Evolutionary conservation across 2,888 invertebrate genomes (phyloP), one percentile per base, ranked within the genome.

Genomic region (Diarsia mendica): DNA sequence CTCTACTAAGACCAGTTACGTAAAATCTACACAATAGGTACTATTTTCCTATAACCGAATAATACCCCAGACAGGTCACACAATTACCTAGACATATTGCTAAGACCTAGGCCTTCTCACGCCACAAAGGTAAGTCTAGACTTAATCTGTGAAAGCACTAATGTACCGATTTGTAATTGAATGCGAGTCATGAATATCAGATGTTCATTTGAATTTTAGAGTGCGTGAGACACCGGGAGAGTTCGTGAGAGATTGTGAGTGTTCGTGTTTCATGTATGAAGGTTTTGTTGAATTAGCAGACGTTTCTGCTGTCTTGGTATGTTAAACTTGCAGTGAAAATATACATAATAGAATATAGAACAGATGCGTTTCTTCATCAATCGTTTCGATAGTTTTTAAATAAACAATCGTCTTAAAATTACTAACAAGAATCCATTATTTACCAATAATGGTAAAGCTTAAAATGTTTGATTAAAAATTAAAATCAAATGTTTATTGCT

Each of bases 131-230:
- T 63, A 33, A 63, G 23, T 61, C 75, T 79, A 70, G 67, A 51
- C 70, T 39, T 48, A 82, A 73, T 72, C 67, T 68, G 39, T 70
- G 18, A 39, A 61, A 79, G 20, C 69, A 11, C 48, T 72, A 72
- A 82, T 75, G 75, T 75, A 51, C 83, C 70, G 64, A 72, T 72
- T 75, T 70, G 60, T 82, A 82, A 82, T 78, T 82, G 55, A 72
- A 75, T 58, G 49, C 20, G 28, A 75, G 46, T 72, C 75, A 67
- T 82, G 83, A 82, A 79, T 72, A 75, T 70, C 63, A 67, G 28
- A 71, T 55, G 51, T 67, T 49, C 46, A 64, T 72, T 72, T 53
- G 28, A 72, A 82, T 82, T 67, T 69, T 46, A 64, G 78, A 78
- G 68, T 51, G 9, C 39, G 66, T 72, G 20, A 4, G 77, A 78